phyloP scores from a whole-genome alignment of 2,113 vertebrate genomes.

The Pseudorectes ferrugineus region DNA sequence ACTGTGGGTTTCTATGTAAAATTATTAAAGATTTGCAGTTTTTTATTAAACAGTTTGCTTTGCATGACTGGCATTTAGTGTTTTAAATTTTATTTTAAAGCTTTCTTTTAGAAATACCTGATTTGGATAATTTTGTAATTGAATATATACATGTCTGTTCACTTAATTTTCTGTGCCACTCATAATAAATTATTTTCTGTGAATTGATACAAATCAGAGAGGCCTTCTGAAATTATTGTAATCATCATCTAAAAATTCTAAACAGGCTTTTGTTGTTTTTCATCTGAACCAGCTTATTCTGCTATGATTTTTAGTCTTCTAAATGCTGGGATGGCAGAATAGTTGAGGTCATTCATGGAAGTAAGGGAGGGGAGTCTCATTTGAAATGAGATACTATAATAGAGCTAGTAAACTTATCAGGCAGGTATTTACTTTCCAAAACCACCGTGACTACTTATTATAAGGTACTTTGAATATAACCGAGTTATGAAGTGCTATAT shows the following conservation, averaged over 20 bases:
- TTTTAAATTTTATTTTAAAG: neutral
- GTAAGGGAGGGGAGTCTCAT: neutral
- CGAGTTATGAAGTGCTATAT: neutral
- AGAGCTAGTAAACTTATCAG: neutral
- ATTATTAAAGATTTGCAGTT: neutral
- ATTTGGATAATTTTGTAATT: neutral
- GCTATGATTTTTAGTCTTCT: neutral
- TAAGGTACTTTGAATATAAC: neutral
- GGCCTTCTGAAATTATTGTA: neutral
- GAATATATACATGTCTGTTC: neutral
- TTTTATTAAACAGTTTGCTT: neutral
- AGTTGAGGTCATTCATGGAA: slow-evolving; percentile 28
- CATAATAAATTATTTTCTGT: neutral
- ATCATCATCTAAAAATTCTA: neutral
- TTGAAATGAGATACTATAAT: neutral
- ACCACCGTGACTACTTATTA: neutral
- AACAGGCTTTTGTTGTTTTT: neutral
- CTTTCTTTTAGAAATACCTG: neutral
- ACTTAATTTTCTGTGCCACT: neutral
- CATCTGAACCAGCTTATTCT: neutral
- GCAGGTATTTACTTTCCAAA: slow-evolving; percentile 16
- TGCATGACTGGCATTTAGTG: neutral
- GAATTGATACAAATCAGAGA: neutral
- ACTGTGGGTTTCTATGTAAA: neutral
- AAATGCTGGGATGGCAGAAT: neutral